Base-by-base conservation (phyloP, 2,888 invertebrate species). In the Euzophera pinguis region DNA sequence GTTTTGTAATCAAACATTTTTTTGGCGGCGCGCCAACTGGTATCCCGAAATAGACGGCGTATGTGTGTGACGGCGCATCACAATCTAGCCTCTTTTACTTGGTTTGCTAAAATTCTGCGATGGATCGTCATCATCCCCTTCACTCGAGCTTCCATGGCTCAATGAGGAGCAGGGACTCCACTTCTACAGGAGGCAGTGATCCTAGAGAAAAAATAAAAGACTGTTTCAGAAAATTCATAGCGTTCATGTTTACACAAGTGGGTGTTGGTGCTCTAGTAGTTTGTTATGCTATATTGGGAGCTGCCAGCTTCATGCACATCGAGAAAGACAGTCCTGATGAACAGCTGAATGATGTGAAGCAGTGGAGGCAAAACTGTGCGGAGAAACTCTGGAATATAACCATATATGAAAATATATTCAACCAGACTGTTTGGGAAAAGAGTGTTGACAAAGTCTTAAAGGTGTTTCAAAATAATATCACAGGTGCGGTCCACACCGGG, bases 241-340 rank as follows among this genome's bases (percentile, higher is more conserved):
- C 96, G 6, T 97, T 97, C 73, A 97, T 97, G 97, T 97, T 96
- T 86, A 97, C 97, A 6, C 97, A 97, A 91, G 95, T 95, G 70
- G 97, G 97, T 63, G 97, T 97, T 34, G 97, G 97, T 53, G 97
- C 95, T 7, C 88, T 97, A 13, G 95, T 97, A 43, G 96, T 97
- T 1, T 94, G 96, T 60, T 97, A 97, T 76, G 95, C 97, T 27
- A 93, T 97, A 52, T 93, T 96, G 29, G 97, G 97, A 0, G 97
- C 97, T 0, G 92, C 95, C 13, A 93, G 94, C 45, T 97, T 97
- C 77, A 94, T 93, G 83, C 92, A 93, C 62, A 94, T 97, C 42
- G 97, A 97, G 73, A 92, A 92, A 9, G 91, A 93, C 65, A 91
- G 90, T 57, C 89, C 91, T 8, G 87, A 89, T 53, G 85, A 88